phyloP scores from a whole-genome alignment of 2,113 vertebrate species.

The Narcine bancroftii region DNA sequence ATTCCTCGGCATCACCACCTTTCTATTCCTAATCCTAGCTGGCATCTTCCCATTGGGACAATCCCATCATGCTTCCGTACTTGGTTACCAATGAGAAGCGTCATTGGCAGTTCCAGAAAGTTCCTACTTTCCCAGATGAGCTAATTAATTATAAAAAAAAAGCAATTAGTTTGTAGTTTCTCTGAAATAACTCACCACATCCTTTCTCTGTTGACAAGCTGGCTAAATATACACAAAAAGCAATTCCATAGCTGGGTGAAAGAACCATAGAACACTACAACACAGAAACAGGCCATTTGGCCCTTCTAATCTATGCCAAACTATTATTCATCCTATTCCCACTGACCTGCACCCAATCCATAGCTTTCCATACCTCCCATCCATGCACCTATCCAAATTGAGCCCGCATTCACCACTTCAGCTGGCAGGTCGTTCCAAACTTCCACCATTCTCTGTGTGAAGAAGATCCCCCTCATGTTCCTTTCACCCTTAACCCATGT shows the following conservation, averaged over 20 bases:
- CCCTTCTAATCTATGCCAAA: no score
- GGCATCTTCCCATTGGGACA: background rate
- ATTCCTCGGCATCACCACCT: background rate
- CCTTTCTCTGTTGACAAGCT: background rate
- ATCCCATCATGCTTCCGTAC: background rate
- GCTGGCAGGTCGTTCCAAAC: no score
- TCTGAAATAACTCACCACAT: slow-evolving; percentile 26
- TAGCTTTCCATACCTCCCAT: no score
- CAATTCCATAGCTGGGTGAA: background rate
- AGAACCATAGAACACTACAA: no score
- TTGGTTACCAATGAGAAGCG: background rate
- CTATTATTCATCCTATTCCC: no score
- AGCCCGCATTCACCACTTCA: no score
- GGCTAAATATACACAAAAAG: background rate
- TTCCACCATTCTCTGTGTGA: no score
- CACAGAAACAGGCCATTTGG: no score
- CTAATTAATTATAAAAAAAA: background rate
- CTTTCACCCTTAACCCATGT: no score
- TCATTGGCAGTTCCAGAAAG: background rate
- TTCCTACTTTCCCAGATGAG: background rate
- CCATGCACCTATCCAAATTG: no score
- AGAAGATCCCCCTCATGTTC: no score
- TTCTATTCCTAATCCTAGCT: background rate
- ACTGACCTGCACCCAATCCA: no score
- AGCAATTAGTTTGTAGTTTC: background rate